Evolutionary conservation across 2,888 invertebrate species (phyloP), one percentile per base, ranked within the genome.

Genomic region (Orchestes rusci): DNA sequence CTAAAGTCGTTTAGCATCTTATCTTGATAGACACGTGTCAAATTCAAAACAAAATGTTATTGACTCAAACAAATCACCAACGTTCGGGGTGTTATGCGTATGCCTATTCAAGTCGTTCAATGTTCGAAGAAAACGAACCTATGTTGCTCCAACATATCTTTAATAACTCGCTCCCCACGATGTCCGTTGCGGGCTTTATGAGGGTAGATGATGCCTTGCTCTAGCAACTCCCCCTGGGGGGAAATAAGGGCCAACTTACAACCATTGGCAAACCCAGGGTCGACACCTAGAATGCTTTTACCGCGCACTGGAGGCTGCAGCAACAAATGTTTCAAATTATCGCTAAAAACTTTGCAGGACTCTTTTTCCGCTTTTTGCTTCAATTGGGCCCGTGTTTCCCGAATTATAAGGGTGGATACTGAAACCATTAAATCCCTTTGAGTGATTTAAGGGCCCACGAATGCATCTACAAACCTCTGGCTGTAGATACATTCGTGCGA

Each of bases 231-330:
- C 1, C 88, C 87, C 38, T 76, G 80, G 41, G 76, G 70, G 8
- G 82, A 82, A 48, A 92, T 81, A 3, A 91, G 71, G 2, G 91
- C 93, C 29, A 86, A 70, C 75, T 95, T 95, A 63, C 93, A 94
- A 1, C 94, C 94, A 62, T 90, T 83, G 49, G 70, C 72, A 62
- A 84, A 93, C 0, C 95, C 94, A 1, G 95, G 95, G 71, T 95
- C 95, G 38, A 95, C 75, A 0, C 90, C 93, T 18, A 89, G 70
- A 45, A 95, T 84, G 4, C 75, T 72, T 63, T 81, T 78, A 23
- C 88, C 89, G 60, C 84, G 80, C 0, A 91, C 72, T 0, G 94
- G 93, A 13, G 87, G 80, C 32, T 80, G 80, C 8, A 93, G 68
- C 4, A 95, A 70, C 39, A 94, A 74, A 56, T 88, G 83, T 59